phyloP scores from a whole-genome alignment of 2,888 invertebrate species.

The Dioctria linearis region DNA sequence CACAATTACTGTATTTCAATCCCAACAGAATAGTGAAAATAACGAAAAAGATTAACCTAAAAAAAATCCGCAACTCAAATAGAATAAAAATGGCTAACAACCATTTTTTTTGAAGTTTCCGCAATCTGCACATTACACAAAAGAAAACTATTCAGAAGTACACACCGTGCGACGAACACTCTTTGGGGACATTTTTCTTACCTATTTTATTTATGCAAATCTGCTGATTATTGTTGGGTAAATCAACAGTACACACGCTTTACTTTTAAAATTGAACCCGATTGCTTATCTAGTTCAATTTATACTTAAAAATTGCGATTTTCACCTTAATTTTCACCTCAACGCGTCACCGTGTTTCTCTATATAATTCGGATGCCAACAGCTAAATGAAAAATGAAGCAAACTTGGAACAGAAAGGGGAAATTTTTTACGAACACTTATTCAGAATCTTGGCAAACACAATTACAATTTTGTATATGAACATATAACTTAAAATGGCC shows the following conservation, averaged over 20 bases:
- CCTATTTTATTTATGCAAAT: constrained; percentile 21
- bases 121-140: constrained; percentile 41
- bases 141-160: constrained; percentile 26
- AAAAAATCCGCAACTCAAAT: neutral
- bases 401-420: constrained; percentile 60
- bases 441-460: constrained; percentile 23
- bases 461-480: constrained; percentile 32
- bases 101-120: constrained; percentile 45
- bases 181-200: constrained; percentile 20
- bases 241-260: constrained; percentile 4
- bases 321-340: constrained; percentile 59
- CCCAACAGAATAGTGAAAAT: too few relatives aligned
- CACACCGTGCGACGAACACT: constrained; percentile 28
- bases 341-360: constrained; percentile 57
- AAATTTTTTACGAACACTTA: constrained; percentile 59
- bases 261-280: neutral
- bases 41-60: constrained; percentile 18
- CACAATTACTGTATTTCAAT: too few relatives aligned
- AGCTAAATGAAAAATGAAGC: constrained; percentile 63
- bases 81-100: constrained; percentile 44
- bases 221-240: neutral
- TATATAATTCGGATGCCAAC: constrained; percentile 62
- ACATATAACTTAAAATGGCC: constrained; percentile 34
- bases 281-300: constrained; percentile 25
- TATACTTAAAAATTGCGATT: constrained; percentile 50